Base-by-base conservation (phyloP, 2,888 invertebrate genomes). In the Drosophila pseudotakahashii region DNA sequence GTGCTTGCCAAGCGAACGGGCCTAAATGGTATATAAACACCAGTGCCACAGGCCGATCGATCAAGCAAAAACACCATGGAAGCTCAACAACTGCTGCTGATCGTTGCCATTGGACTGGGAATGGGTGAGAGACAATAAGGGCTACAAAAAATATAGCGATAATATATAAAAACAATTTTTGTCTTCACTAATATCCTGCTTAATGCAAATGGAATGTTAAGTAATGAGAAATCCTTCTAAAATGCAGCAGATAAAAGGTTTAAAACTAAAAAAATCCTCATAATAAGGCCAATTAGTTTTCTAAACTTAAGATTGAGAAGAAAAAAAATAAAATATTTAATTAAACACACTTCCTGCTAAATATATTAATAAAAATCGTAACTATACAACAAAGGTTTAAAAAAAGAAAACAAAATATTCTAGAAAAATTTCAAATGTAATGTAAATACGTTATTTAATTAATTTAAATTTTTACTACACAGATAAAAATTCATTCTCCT, bases 61-160 rank as follows among this genome's bases (percentile, higher is more conserved):
- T 23, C 41, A 30, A 39, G n/a, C n/a, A n/a, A 19, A 36, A 30
- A 13, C 14, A 48, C 2, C 36, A 71, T 71, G 75, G 75, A 32
- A 45, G 55, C 45, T 14, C 16, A 10, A 51, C 75, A 45, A 32
- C 19, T 54, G n/a, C 47, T 71, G 5, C 47, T 55, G 7, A 32
- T 47, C 37, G 37, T 52, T n/a, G 36, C 51, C 26, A 16, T 67
- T 36, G 45, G 13, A 19, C 37, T 71, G 19, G 71, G 52, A 51
- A 34, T 57, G 3, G 72, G 72, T 71, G 23, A 53, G 44, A 9
- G 16, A 11, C 13, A 34, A 7, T 16, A 32, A 7, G 14, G 13
- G 41, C 23, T 23, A 19, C 11, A 1, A 39, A 9, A 9, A 39
- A 14, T 19, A 19, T 19, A 19, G 19, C 19, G 19, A 19, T 19